A percentile compares a stretch with the other conserved stretches of the same genome.
These are phyloP conservation scores for Scaptomyza montana DNA, from an alignment of 1,140 invertebrate species.

Conservation along the genomic window DNA sequence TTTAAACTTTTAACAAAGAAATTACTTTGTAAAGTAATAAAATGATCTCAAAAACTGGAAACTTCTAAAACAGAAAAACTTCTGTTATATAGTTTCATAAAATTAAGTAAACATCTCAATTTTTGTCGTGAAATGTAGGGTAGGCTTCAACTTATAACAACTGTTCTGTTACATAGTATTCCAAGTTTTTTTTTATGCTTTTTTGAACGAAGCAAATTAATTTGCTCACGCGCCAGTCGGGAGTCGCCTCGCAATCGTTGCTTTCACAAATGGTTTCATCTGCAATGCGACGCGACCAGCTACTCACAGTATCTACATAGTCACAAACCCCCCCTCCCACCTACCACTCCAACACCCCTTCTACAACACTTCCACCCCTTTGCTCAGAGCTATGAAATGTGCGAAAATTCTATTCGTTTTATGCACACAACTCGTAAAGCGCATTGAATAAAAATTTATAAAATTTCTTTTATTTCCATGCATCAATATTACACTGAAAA, in stretches of 20 bases:
- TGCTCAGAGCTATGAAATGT: slow-evolving; percentile 23
- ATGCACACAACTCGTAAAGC: slow-evolving; percentile 36
- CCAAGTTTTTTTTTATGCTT: slow-evolving; percentile 3
- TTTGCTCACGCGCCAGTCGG: slow-evolving; percentile 52
- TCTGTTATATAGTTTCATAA: no score
- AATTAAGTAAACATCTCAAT: no score
- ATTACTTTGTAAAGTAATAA: no score
- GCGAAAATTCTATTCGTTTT: slow-evolving; percentile 40
- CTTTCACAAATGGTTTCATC: slow-evolving; percentile 50
- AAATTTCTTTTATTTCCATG: slow-evolving; percentile 42
- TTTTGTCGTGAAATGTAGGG: background rate
- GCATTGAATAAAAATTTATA: slow-evolving; percentile 32
- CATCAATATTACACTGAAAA: slow-evolving; percentile 37
- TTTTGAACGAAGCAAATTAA: slow-evolving; percentile 48
- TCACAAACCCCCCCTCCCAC: background rate
- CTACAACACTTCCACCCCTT: background rate
- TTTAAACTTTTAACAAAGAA: background rate
- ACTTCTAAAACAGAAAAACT: no score
- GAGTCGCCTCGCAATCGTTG: slow-evolving; percentile 28
- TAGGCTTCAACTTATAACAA: background rate
- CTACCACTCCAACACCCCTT: no score
- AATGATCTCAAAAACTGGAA: no score
- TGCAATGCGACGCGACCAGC: slow-evolving; percentile 51
- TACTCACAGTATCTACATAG: slow-evolving; percentile 12
- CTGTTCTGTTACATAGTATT: background rate